Base-by-base conservation (phyloP, 1,140 invertebrate species). In the Eupeodes corollae region DNA sequence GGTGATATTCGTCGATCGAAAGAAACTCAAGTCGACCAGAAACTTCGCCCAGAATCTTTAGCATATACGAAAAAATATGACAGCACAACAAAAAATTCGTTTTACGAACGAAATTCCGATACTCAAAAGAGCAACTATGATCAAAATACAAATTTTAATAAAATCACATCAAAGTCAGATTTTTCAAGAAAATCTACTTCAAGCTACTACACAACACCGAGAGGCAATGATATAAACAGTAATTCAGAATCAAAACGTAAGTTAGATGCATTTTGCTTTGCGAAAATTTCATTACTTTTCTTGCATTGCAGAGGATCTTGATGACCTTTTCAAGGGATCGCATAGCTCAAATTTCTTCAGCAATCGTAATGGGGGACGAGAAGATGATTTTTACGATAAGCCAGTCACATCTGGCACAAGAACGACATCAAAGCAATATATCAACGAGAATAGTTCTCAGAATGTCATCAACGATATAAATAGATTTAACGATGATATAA, bases 261-360 rank as follows among this genome's bases (percentile, higher is more conserved):
- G 14, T 35, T 35, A 5, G 3, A 35, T n/a, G 32, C 14, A n/a
- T 2, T 35, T n/a, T 35, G 5, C 12, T 35, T 35, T n/a, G 5
- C 3, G 12, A 35, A 35, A 35, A 35, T 35, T 5, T 16, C 16
- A 42, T 33, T 14, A 31, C 10, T 43, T 43, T 40, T 39, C 31
- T 34, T 43, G 33, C 38, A n/a, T 35, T 50, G 30, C 53, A 67
- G 73, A 66, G 53, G 63, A 66, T 45, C 51, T 73, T 40, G 63
- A 69, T 43, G 75, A 78, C 42, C 73, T 77, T 47, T 70, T 78
- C 39, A 75, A 75, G 39, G 73, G 76, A 41, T 79, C 75, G 44
- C 77, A 77, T 53, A 81, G 75, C 48, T 76, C 77, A 31, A 79
- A 79, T 54, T 80, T 80, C 57, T 82, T 78, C 58, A 73, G 74